Conservation (phyloP, 2,888 invertebrate genomes). For the Yponomeuta cagnagella region DNA sequence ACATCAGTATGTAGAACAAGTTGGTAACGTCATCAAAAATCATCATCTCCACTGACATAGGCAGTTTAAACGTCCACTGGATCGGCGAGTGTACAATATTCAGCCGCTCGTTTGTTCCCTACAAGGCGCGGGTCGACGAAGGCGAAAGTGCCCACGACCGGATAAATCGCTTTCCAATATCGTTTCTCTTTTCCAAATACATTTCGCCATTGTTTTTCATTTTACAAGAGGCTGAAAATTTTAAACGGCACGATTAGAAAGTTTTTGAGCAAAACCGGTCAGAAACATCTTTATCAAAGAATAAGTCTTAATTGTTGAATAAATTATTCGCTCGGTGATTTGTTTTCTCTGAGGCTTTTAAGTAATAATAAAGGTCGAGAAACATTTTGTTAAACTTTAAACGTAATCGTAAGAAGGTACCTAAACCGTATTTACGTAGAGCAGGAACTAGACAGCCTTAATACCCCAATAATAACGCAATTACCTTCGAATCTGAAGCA, state of each 20-base stretch:
- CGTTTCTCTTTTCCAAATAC: slow-evolving; percentile 18
- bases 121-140: slow-evolving; percentile 28
- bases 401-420: not conserved
- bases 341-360: not conserved
- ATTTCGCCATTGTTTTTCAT: slow-evolving; percentile 19
- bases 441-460: not conserved
- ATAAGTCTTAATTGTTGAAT: not conserved
- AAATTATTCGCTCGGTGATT: not conserved
- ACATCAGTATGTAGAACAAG: not conserved
- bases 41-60: not conserved
- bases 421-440: not conserved
- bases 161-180: slow-evolving; percentile 23
- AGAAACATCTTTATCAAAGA: slow-evolving; percentile 1
- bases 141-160: slow-evolving; percentile 24
- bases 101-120: slow-evolving; percentile 22
- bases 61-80: not conserved
- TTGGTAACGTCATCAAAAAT: not conserved
- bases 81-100: not conserved
- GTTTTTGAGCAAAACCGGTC: slow-evolving; percentile 4
- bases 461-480: slow-evolving; percentile 1
- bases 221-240: slow-evolving; percentile 13
- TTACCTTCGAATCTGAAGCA: not conserved
- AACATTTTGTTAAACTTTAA: not conserved
- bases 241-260: slow-evolving; percentile 14
- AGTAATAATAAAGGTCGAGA: not conserved